Evolutionary conservation across 2,888 invertebrate species (phyloP).

Genomic region (Alsophila aescularia): DNA sequence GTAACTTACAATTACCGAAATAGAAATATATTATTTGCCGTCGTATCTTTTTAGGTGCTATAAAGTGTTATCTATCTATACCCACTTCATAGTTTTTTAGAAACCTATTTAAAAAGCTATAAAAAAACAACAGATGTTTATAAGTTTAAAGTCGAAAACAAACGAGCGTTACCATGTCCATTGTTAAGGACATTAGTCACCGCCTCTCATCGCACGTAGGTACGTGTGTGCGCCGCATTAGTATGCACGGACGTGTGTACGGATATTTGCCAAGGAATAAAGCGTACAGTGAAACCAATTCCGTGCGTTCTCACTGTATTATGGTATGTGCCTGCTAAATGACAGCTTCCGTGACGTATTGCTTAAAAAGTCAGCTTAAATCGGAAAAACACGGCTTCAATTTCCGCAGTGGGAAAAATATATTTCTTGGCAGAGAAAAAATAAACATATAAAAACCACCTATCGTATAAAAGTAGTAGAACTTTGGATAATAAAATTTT

Average conservation of each 20-base stretch:
- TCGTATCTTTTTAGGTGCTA: no score
- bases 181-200: conserved; percentile 35
- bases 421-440: no score
- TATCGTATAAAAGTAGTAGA: no score
- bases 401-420: no score
- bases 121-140: neutral
- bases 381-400: no score
- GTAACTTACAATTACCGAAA: no score
- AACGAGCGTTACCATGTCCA: conserved; percentile 22
- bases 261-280: conserved; percentile 29
- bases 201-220: conserved; percentile 5
- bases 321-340: neutral
- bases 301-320: neutral
- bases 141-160: neutral
- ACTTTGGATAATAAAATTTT: no score
- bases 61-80: no score
- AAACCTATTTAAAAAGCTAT: no score
- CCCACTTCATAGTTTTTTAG: no score
- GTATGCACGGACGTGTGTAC: conserved; percentile 24
- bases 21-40: no score
- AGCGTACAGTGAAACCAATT: conserved; percentile 3
- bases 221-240: conserved; percentile 27
- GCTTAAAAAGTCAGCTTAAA: neutral
- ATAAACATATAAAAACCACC: no score
- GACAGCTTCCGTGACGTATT: neutral